Conservation (phyloP, 1,140 invertebrate genomes). For the Brachionus rubens region DNA sequence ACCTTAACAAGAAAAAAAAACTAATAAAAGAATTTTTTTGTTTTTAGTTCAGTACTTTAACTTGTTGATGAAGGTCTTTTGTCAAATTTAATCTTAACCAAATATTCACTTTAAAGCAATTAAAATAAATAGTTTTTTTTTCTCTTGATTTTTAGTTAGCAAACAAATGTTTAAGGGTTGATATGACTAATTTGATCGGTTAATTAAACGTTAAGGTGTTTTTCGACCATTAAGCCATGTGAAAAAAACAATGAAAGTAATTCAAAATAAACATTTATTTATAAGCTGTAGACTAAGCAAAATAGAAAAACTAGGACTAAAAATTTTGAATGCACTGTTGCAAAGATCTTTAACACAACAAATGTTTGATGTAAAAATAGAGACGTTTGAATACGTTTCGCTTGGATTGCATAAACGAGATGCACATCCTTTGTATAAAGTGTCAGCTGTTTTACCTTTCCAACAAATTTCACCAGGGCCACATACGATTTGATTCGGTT, state of each 20-base stretch:
- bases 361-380: background rate
- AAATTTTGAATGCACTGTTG: background rate
- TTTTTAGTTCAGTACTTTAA: background rate
- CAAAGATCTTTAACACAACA: constrained; percentile 6
- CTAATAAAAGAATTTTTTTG: too few relatives aligned
- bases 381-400: background rate
- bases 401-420: background rate
- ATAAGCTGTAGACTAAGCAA: too few relatives aligned
- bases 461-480: background rate
- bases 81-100: background rate
- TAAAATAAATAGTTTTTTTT: constrained; percentile 3
- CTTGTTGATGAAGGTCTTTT: background rate
- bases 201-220: too few relatives aligned
- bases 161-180: too few relatives aligned
- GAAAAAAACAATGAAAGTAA: too few relatives aligned
- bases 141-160: too few relatives aligned
- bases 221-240: too few relatives aligned
- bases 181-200: too few relatives aligned
- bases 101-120: constrained; percentile 23
- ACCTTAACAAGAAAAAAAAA: too few relatives aligned
- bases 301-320: too few relatives aligned
- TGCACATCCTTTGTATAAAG: constrained; percentile 8
- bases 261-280: too few relatives aligned
- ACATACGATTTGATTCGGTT: too few relatives aligned
- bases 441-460: constrained; percentile 1